These are phyloP conservation scores for Cylloceria caligata DNA, from an alignment of 2,888 invertebrate genomes.

Conservation along the genomic window DNA sequence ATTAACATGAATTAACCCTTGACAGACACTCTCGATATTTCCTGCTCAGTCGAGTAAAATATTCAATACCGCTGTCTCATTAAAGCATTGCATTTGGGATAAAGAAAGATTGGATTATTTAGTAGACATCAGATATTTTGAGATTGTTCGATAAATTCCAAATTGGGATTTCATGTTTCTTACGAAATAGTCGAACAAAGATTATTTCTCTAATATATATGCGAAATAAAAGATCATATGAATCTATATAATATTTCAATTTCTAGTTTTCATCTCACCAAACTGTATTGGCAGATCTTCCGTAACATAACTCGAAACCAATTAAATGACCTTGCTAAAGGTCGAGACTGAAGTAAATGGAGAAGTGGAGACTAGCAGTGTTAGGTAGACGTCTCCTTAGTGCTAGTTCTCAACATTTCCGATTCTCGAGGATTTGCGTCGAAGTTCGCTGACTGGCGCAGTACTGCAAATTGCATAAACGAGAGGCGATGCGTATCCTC, in stretches of 20 bases:
- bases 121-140: not conserved
- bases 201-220: too few relatives aligned
- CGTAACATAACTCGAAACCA: not conserved
- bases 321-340: not conserved
- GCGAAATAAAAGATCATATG: too few relatives aligned
- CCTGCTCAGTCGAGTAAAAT: not conserved
- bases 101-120: not conserved
- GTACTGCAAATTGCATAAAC: conserved; percentile 70
- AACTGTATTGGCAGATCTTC: conserved; percentile 3
- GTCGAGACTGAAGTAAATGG: conserved; percentile 1
- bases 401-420: conserved; percentile 74
- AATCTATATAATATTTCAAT: too few relatives aligned
- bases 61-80: not conserved
- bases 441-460: conserved; percentile 76
- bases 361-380: not conserved
- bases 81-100: not conserved
- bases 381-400: conserved; percentile 4
- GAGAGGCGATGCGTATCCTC: conserved; percentile 73
- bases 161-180: not conserved
- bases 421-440: conserved; percentile 74
- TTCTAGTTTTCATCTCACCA: too few relatives aligned
- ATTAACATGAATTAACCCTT: not conserved
- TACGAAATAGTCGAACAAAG: not conserved
- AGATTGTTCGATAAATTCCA: not conserved
- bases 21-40: not conserved